Evolutionary conservation across 2,888 invertebrate species (phyloP), one percentile per base, ranked within the genome.

Genomic region (Cactoblastis cactorum): DNA sequence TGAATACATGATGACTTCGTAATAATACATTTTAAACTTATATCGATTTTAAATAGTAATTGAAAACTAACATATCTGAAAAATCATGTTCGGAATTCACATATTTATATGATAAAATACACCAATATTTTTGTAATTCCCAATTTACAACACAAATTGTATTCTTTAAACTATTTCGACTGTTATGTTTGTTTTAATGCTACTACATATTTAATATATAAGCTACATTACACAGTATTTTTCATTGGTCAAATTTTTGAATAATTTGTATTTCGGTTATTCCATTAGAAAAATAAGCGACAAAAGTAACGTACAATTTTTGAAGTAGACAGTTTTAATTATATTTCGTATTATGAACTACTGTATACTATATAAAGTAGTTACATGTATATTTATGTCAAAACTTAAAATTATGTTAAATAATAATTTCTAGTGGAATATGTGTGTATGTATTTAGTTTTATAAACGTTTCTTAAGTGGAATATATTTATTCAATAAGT

Each of bases 81-180:
- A 39, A 2, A 39, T 12, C n/a, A 39, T n/a, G 22, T 41, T 41
- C 22, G 12, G n/a, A n/a, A 15, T 11, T 32, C 2, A 38, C 34
- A 22, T 56, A 53, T 53, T 52, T 55, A 54, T 49, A 55, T 45
- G 50, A 55, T 47, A 51, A 56, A 68, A 65, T 63, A 63, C 62
- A 62, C 57, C 61, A 37, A 65, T 73, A 73, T 73, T 73, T 73
- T 73, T 73, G 65, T 71, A 73, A 68, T 60, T 63, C 58, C 59
- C 64, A 58, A 57, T 73, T 69, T 72, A 72, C 69, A 69, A 53
- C 19, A 34, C 38, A 1, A 28, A 9, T 34, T 43, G 9, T 37
- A 37, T 37, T 17, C 37, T 35, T 15, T 15, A 5, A 35, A 35
- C 2, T 35, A 6, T 35, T 22, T 22, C 3, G 22, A 4, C 22